These are phyloP conservation scores for Campopleginae sp. DNA, from an alignment of 2,888 invertebrate genomes.

Conservation along the genomic window DNA sequence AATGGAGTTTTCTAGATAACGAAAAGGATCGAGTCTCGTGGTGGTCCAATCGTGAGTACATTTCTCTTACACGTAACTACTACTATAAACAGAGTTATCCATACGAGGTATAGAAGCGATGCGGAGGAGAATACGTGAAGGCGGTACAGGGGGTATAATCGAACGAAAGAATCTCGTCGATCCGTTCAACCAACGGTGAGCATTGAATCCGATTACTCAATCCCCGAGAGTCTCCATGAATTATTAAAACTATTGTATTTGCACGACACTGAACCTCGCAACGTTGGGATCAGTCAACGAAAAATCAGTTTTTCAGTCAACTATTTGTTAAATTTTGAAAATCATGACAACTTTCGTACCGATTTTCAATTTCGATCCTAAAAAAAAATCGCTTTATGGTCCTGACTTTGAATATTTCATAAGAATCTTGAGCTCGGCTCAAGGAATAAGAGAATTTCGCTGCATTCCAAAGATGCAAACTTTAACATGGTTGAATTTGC, in stretches of 20 bases:
- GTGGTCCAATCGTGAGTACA: slow-evolving; percentile 18
- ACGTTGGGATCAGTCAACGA: too few species aligned
- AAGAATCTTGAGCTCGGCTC: too few species aligned
- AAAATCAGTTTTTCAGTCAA: too few species aligned
- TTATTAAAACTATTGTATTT: slow-evolving; percentile 25
- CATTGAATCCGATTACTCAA: slow-evolving; percentile 39
- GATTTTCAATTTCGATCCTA: too few species aligned
- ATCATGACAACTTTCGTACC: too few species aligned
- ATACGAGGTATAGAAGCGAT: slow-evolving; percentile 1
- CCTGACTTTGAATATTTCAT: too few species aligned
- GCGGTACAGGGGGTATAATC: slow-evolving; percentile 2
- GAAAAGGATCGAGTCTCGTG: slow-evolving; percentile 13
- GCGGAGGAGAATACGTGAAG: slow-evolving; percentile 10
- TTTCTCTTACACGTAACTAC: not conserved
- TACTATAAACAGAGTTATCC: not conserved
- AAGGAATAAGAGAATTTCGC: too few species aligned
- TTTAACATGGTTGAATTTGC: too few species aligned
- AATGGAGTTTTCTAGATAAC: not conserved
- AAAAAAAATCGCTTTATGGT: too few species aligned
- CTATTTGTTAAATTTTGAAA: too few species aligned
- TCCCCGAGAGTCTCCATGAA: slow-evolving; percentile 18
- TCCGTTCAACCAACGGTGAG: slow-evolving; percentile 34
- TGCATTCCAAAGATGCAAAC: too few species aligned
- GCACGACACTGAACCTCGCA: too few species aligned
- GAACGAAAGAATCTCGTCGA: slow-evolving; percentile 42